phyloP scores from a whole-genome alignment of 2,888 invertebrate genomes.

The Pseudococcus jackbeardsleyi region DNA sequence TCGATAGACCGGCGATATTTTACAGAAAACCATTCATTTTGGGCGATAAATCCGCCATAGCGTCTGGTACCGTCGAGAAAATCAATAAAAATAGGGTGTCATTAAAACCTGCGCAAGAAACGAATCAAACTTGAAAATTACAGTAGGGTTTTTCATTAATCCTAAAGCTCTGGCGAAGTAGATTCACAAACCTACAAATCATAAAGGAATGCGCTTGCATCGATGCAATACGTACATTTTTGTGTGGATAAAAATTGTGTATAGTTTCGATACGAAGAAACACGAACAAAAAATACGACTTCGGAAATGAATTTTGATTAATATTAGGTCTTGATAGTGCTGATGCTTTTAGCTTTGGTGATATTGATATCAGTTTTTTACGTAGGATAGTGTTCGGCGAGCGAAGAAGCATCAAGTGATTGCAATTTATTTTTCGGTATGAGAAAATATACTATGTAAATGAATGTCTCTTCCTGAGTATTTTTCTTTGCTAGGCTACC shows the following conservation, averaged over 20 bases:
- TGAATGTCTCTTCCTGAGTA: background rate
- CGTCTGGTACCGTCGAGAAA: background rate
- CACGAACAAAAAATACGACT: background rate
- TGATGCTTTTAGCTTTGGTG: no score
- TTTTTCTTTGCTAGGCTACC: background rate
- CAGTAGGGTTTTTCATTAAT: conserved; percentile 1
- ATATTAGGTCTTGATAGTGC: no score
- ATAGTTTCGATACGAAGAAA: no score
- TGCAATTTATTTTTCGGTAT: no score
- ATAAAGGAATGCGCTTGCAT: background rate
- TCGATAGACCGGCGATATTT: background rate
- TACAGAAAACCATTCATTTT: background rate
- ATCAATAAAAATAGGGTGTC: conserved; percentile 54
- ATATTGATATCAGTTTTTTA: no score
- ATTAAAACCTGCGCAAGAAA: conserved; percentile 52
- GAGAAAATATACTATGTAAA: no score
- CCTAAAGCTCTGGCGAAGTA: background rate
- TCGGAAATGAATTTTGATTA: no score
- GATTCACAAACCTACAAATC: background rate
- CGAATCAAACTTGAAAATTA: background rate
- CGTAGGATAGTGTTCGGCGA: no score
- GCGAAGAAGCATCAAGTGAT: no score
- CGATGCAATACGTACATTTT: background rate
- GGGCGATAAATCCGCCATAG: background rate
- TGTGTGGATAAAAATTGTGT: no score